Evolutionary conservation across 2,888 invertebrate species (phyloP).

Genomic region (Stenoptilia bipunctidactyla): DNA sequence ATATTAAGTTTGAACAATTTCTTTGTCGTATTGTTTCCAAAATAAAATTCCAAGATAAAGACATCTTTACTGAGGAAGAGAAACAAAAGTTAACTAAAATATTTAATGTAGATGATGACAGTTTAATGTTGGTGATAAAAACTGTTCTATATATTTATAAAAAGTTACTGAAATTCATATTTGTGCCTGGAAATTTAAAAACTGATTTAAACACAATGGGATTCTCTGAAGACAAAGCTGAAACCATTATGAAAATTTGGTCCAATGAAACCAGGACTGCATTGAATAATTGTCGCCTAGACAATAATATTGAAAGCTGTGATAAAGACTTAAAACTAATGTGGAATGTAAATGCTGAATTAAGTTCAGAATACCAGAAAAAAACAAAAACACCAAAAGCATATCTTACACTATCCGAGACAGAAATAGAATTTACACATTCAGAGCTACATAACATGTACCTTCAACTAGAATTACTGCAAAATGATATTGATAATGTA

Average conservation of each 20-base stretch:
- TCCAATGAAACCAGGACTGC: conserved; percentile 44
- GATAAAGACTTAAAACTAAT: conserved; percentile 32
- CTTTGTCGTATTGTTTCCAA: conserved; percentile 44
- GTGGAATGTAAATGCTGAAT: conserved; percentile 54
- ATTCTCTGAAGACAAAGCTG: conserved; percentile 39
- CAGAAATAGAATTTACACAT: conserved; percentile 52
- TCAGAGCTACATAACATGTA: conserved; percentile 48
- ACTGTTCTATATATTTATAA: conserved; percentile 46
- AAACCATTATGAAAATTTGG: conserved; percentile 49
- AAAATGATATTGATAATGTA: conserved; percentile 54
- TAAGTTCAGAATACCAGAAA: conserved; percentile 50
- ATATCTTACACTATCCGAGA: conserved; percentile 32
- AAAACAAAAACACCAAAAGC: conserved; percentile 53
- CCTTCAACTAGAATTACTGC: conserved; percentile 53
- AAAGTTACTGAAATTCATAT: conserved; percentile 46
- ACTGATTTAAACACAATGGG: conserved; percentile 39
- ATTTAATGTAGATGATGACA: conserved; percentile 41
- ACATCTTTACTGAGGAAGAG: conserved; percentile 53
- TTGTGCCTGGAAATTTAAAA: conserved; percentile 52
- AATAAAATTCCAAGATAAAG: conserved; percentile 35
- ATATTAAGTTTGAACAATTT: conserved; percentile 51
- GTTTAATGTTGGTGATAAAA: conserved; percentile 39
- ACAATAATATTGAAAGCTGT: conserved; percentile 21
- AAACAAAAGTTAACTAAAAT: conserved; percentile 42
- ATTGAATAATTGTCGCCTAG: conserved; percentile 36